Evolutionary conservation across 2,888 invertebrate species (phyloP).

Genomic region (Coenonympha glycerion): DNA sequence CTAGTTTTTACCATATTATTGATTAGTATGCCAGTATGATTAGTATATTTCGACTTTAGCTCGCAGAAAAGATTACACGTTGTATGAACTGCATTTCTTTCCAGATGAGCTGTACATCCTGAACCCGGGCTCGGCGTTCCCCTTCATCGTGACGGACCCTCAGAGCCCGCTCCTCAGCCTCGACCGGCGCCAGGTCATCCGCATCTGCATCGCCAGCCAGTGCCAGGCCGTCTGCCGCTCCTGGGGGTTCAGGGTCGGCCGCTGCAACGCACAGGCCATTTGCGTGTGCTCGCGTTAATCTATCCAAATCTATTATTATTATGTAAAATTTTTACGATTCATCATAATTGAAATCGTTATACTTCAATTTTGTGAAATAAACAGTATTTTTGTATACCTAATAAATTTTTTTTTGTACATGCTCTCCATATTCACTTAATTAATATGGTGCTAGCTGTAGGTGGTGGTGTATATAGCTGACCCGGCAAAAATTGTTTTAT

Average conservation of each 20-base stretch:
- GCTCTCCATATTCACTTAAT: too few relatives aligned
- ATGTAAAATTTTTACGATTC: too few relatives aligned
- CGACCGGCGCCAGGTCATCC: conserved; percentile 2
- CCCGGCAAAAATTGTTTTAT: too few relatives aligned
- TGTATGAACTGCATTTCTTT: background rate
- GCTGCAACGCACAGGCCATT: conserved; percentile 5
- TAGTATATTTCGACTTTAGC: background rate
- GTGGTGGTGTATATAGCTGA: too few relatives aligned
- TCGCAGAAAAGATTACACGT: too few relatives aligned
- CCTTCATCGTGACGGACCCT: conserved; percentile 1
- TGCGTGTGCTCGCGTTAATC: conserved; percentile 13
- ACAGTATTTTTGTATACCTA: too few relatives aligned
- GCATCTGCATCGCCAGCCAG: conserved; percentile 11
- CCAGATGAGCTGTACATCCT: conserved; percentile 1
- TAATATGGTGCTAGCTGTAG: too few relatives aligned
- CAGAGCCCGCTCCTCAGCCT: background rate
- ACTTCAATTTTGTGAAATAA: too few relatives aligned
- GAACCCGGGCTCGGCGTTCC: conserved; percentile 7
- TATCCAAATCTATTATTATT: too few relatives aligned
- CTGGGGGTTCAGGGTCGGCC: conserved; percentile 6
- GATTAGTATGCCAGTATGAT: background rate
- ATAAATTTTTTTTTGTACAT: too few relatives aligned
- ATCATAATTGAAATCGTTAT: too few relatives aligned
- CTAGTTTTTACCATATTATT: too few relatives aligned
- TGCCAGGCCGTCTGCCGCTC: conserved; percentile 3